Evolutionary conservation across 2,888 invertebrate genomes (phyloP).

Genomic region (Enoplolaimus lenunculus): DNA sequence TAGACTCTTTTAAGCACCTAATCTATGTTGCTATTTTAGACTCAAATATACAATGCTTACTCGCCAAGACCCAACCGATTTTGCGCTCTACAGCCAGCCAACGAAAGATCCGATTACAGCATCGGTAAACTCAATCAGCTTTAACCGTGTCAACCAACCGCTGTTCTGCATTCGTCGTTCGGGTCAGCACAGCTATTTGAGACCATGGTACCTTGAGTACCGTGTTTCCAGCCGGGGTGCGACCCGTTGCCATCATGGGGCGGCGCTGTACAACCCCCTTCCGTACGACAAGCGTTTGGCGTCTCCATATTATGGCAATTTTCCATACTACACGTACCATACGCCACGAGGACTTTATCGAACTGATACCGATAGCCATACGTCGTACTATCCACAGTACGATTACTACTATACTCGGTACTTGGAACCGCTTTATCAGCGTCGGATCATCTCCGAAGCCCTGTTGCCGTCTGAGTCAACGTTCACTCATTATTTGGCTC

Average conservation of each 20-base stretch:
- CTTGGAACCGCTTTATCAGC: background rate
- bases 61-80: too few relatives aligned
- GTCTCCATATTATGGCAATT: background rate
- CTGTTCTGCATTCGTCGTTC: background rate
- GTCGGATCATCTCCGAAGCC: background rate
- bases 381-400: background rate
- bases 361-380: background rate
- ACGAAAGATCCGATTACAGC: background rate
- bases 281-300: background rate
- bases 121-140: background rate
- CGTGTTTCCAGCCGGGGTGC: background rate
- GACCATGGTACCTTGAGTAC: background rate
- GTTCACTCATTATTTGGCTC: background rate
- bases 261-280: background rate
- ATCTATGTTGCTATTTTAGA: too few relatives aligned
- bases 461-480: background rate
- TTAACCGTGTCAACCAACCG: background rate
- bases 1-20: too few relatives aligned
- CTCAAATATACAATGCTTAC: too few relatives aligned
- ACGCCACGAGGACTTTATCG: background rate
- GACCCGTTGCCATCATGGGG: background rate
- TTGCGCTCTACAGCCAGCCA: too few relatives aligned
- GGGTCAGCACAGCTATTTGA: background rate
- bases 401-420: background rate
- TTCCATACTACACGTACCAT: background rate